phyloP scores from a whole-genome alignment of 2,888 invertebrate genomes.

The Zonitis immaculata region DNA sequence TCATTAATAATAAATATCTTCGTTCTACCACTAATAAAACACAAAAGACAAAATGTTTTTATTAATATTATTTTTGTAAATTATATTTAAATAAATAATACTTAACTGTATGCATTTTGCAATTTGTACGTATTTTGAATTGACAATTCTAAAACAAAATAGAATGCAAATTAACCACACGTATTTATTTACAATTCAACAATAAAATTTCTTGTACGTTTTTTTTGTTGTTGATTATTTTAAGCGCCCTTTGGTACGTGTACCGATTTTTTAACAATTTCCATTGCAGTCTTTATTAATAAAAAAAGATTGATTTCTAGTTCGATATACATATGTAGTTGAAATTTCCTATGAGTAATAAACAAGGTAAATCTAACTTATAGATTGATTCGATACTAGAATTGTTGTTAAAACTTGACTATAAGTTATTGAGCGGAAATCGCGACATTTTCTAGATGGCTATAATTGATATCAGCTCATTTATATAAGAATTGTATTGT shows the following conservation, averaged over 20 bases:
- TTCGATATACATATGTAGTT: neutral
- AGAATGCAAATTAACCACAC: slow-evolving; percentile 14
- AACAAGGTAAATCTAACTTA: no score
- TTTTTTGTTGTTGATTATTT: neutral
- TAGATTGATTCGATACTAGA: no score
- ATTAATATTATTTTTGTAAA: no score
- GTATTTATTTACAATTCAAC: slow-evolving; percentile 14
- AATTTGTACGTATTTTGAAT: slow-evolving; percentile 11
- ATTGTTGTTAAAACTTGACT: neutral
- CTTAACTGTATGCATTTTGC: slow-evolving; percentile 5
- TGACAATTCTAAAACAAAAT: slow-evolving; percentile 12
- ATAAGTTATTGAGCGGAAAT: slow-evolving; percentile 18
- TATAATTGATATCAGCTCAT: slow-evolving; percentile 15
- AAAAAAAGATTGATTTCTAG: no score
- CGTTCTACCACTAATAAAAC: neutral
- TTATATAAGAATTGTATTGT: slow-evolving; percentile 14
- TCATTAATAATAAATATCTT: neutral
- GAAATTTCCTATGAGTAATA: slow-evolving; percentile 9
- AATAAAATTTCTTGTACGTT: neutral
- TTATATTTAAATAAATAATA: no score
- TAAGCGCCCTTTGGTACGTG: neutral
- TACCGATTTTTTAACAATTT: neutral
- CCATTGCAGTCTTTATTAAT: no score
- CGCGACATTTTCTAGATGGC: slow-evolving; percentile 16
- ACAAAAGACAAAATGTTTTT: no score